Base-by-base conservation (phyloP, 2,113 vertebrate species). In the Cavia aperea region DNA sequence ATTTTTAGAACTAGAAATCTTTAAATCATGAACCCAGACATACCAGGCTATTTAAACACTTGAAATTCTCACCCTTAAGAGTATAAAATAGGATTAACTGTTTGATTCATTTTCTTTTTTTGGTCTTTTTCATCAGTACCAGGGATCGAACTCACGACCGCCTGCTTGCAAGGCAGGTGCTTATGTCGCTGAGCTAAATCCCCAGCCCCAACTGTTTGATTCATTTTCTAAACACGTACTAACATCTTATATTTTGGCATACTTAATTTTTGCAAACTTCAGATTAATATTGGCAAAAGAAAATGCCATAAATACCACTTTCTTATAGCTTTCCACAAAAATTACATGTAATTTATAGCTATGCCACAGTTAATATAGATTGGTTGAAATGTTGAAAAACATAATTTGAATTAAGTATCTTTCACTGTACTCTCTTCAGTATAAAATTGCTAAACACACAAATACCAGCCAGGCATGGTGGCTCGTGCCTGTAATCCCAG, bases 181-280 rank as follows among this genome's bases (percentile, higher is more conserved):
- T 39, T 39, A 39, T 39, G 39, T 39, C 39, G 39, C 39, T 39
- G 39, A 39, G 39, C 39, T 39, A 39, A 39, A 39, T 39, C 39
- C 39, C 39, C 39, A 39, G 39, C 39, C 39, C 39, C 39, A 23
- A 19, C n/a, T 31, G 56, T 73, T 70, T 26, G 6, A 29, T 89
- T 77, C 81, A 49, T 78, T 90, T 79, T 39, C 56, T 29, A 75
- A 92, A 93, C 9, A 95, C 23, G 5, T 39, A 89, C 9, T 51
- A 65, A 14, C 39, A 70, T 81, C 82, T 83, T 5, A 0, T 24
- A 94, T n/a, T 72, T 46, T 31, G 8, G 68, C 63, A 89, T 19
- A 86, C 33, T 39, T 62, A 10, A 49, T 88, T 65, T 88, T 73
- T 81, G 75, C 23, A 94, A 96, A 96, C 86, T 68, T 87, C 56